Conservation (phyloP, 1,140 invertebrate species). For the Drosophila nasuta region DNA sequence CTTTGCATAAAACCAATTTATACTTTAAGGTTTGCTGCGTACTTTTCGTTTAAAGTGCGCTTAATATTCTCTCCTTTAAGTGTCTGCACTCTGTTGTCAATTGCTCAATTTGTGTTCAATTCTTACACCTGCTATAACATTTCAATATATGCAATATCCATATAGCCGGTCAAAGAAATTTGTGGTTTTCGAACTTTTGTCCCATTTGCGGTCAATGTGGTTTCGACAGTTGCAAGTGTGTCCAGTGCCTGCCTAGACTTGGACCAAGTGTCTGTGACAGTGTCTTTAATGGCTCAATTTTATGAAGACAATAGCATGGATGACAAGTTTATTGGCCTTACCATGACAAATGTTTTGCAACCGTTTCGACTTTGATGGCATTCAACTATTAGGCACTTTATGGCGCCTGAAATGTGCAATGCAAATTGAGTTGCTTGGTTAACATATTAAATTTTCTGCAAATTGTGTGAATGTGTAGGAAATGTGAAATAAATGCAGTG, state of each 20-base stretch:
- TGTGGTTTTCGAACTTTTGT: slow-evolving; percentile 45
- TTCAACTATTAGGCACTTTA: slow-evolving; percentile 3
- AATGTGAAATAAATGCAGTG: not conserved
- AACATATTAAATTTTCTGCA: not conserved
- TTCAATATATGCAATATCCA: slow-evolving; percentile 38
- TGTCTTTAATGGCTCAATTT: slow-evolving; percentile 37
- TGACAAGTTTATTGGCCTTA: slow-evolving; percentile 37
- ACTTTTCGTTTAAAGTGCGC: no score
- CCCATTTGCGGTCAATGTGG: slow-evolving; percentile 51
- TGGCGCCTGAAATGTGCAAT: not conserved
- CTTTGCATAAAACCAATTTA: no score
- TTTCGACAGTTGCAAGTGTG: slow-evolving; percentile 26
- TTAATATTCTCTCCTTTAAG: no score
- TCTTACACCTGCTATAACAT: slow-evolving; percentile 17
- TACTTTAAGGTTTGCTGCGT: not conserved
- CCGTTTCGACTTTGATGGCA: slow-evolving; percentile 19
- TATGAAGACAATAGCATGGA: slow-evolving; percentile 18
- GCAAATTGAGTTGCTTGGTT: not conserved
- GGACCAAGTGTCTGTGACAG: not conserved
- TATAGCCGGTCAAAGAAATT: slow-evolving; percentile 37
- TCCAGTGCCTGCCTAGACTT: not conserved
- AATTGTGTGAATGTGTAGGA: not conserved
- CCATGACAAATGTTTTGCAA: slow-evolving; percentile 11
- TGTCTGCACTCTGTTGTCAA: not conserved
- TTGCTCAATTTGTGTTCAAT: slow-evolving; percentile 19